Base-by-base conservation (phyloP, 2,888 invertebrate genomes). In the Drosophila borealis region DNA sequence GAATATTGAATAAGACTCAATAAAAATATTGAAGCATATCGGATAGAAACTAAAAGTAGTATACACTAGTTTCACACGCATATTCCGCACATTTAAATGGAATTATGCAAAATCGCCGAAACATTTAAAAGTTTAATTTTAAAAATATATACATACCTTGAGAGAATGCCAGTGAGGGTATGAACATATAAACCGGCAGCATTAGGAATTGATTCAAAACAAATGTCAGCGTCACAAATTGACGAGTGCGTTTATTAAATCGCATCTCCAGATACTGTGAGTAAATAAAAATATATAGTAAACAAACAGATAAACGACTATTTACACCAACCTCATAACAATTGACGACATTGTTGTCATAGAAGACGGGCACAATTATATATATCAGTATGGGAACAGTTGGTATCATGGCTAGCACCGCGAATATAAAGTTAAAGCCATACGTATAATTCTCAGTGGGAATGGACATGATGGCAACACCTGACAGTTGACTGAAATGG, bases 401-500 rank as follows among this genome's bases (percentile, higher is more conserved):
- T 1, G 93, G 71, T 5, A 93, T 72, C 81, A 93, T 92, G 8
- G 93, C 89, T 1, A 93, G 19, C 2, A 92, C 88, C 3, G 90
- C 67, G 34, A 92, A 89, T 36, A 91, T 80, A 65, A 93, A 93
- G 63, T 92, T 93, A 0, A 93, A 92, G 2, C 94, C 94, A 68
- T 91, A 93, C 2, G 92, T 78, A 78, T 94, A 94, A 62, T 92
- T 92, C 76, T 94, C 94, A 0, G 93, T 93, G 0, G 94, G 94
- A 29, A 93, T 93, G 0, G 94, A 93, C 83, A 94, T 92, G 19
- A 94, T 92, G 0, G 94, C 93, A 17, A 94, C 92, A 17, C 93
- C 94, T 0, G 94, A 94, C 65, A 94, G 92, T 78, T 94, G 93
- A 73, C 93, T 94, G 64, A 17, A 67, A 64, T 50, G 34, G 13